phyloP scores from a whole-genome alignment of 2,888 invertebrate species.

The Drosophila macrospina region DNA sequence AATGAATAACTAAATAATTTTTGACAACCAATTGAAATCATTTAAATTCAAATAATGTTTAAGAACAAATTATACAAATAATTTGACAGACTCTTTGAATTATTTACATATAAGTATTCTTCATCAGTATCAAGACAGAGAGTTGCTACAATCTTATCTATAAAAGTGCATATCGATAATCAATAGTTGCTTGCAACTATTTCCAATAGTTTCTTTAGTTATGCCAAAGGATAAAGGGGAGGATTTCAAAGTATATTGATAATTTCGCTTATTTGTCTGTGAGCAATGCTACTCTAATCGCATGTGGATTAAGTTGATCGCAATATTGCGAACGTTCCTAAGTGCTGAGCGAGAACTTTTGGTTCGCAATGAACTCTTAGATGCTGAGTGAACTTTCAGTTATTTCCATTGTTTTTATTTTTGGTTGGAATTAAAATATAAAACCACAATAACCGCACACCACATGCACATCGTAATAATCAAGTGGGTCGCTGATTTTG shows the following conservation, averaged over 20 bases:
- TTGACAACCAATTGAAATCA: conserved; percentile 30
- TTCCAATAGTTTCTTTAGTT: neutral
- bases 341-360: neutral
- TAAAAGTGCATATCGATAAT: neutral
- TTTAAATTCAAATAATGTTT: neutral
- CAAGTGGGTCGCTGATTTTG: conserved; percentile 36
- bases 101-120: too few relatives aligned
- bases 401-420: conserved; percentile 3
- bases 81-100: too few relatives aligned
- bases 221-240: neutral
- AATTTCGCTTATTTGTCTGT: too few relatives aligned
- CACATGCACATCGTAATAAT: conserved; percentile 37
- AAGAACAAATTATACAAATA: neutral
- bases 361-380: conserved; percentile 1
- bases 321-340: conserved; percentile 3
- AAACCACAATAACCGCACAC: conserved; percentile 33
- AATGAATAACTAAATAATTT: conserved; percentile 12
- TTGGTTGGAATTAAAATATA: conserved; percentile 39
- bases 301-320: conserved; percentile 4
- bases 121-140: too few relatives aligned
- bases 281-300: neutral
- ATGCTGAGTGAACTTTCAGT: conserved; percentile 1
- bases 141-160: too few relatives aligned
- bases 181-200: neutral
- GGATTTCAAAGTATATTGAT: too few relatives aligned